Evolutionary conservation across 1,140 invertebrate genomes (phyloP).

Genomic region (Drosophila ficusphila): DNA sequence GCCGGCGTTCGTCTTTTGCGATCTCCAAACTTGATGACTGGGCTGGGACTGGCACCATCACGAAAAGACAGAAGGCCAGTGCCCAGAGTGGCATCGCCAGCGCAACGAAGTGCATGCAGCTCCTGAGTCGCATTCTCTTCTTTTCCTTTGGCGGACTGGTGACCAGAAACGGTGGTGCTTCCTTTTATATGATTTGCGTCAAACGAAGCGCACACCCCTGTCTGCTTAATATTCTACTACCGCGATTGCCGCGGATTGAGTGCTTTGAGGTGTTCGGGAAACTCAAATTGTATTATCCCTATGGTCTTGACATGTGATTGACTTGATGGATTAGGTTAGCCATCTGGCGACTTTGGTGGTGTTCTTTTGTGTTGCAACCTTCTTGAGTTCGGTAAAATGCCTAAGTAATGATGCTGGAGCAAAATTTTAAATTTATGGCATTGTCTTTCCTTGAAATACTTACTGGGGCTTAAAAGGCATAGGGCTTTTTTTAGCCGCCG

Average conservation of each 20-base stretch:
- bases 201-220: background rate
- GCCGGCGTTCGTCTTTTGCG: constrained; percentile 10
- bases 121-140: constrained; percentile 30
- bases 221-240: constrained; percentile 26
- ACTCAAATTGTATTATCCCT: constrained; percentile 5
- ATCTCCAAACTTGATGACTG: constrained; percentile 12
- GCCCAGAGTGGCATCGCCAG: constrained; percentile 18
- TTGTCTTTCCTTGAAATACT: too few relatives aligned
- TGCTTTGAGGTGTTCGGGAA: constrained; percentile 1
- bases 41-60: background rate
- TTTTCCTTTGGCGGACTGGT: constrained; percentile 2
- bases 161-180: background rate
- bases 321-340: constrained; percentile 39
- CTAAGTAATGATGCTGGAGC: too few relatives aligned
- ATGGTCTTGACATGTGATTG: constrained; percentile 31
- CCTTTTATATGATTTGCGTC: constrained; percentile 18
- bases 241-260: background rate
- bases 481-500: too few relatives aligned
- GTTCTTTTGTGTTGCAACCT: too few relatives aligned
- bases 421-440: too few relatives aligned
- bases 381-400: too few relatives aligned
- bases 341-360: too few relatives aligned
- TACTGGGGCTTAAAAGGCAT: too few relatives aligned
- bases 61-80: constrained; percentile 13
- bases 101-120: constrained; percentile 11